These are phyloP conservation scores for Salvelinus fontinalis DNA, from an alignment of 2,113 vertebrate genomes.

Conservation along the genomic window DNA sequence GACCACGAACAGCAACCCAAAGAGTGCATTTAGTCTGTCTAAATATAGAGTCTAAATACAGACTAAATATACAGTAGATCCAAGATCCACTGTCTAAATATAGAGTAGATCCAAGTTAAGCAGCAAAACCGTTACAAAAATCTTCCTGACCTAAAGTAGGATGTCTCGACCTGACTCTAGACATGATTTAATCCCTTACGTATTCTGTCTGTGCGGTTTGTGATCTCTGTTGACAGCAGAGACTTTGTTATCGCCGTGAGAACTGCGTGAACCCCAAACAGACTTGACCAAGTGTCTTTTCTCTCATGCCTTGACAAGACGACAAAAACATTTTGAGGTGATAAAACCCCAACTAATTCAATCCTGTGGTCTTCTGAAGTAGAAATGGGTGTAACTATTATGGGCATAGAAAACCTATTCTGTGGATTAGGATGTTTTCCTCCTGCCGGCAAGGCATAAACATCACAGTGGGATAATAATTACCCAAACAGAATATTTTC, in stretches of 20 bases:
- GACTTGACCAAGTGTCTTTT: background rate
- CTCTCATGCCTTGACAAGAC: background rate
- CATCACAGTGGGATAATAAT: background rate
- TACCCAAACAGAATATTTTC: background rate
- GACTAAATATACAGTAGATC: too few species aligned
- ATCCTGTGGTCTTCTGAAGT: background rate
- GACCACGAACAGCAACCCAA: background rate
- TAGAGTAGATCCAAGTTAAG: too few species aligned
- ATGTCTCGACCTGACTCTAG: background rate
- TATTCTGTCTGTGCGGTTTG: conserved; percentile 1
- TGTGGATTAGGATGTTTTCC: background rate
- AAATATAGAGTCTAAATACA: background rate
- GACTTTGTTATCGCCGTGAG: background rate
- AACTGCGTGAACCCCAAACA: conserved; percentile 1
- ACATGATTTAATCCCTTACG: background rate
- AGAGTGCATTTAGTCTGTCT: background rate
- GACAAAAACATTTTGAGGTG: background rate
- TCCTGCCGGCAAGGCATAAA: background rate
- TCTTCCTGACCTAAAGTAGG: background rate
- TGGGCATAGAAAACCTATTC: background rate
- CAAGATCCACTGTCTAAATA: background rate
- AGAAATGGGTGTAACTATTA: background rate
- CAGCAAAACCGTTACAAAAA: background rate
- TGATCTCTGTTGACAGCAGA: background rate
- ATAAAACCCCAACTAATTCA: background rate